These are phyloP conservation scores for Stegodyphus mimosarum DNA, from an alignment of 1,140 invertebrate species.

Conservation along the genomic window DNA sequence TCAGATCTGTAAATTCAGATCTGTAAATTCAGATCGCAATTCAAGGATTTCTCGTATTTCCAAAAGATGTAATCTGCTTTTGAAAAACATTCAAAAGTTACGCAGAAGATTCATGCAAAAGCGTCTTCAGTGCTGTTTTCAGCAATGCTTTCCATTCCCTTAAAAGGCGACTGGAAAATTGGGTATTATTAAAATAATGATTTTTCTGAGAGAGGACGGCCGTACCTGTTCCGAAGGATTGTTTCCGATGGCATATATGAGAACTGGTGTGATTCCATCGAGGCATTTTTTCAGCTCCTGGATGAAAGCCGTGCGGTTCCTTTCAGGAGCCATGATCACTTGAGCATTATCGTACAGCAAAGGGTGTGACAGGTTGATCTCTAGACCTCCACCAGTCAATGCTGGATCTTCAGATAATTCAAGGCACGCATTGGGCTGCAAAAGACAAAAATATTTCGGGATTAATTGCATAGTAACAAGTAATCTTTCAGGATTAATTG, in stretches of 20 bases:
- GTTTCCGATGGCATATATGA: slow-evolving; percentile 74
- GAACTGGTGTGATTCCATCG: slow-evolving; percentile 74
- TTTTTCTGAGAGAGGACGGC: no score
- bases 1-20: no score
- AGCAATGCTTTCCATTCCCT: no score
- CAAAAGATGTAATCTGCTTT: no score
- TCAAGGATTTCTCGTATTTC: no score
- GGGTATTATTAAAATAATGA: no score
- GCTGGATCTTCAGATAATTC: slow-evolving; percentile 27
- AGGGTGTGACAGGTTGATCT: slow-evolving; percentile 79
- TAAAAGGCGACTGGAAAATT: no score
- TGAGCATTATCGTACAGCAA: slow-evolving; percentile 79
- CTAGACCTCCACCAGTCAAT: slow-evolving; percentile 68
- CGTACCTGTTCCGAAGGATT: slow-evolving; percentile 35
- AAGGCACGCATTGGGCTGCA: background rate
- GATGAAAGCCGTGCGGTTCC: slow-evolving; percentile 62
- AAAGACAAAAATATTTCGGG: background rate
- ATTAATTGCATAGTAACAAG: background rate
- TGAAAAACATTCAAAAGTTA: no score
- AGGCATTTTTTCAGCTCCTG: slow-evolving; percentile 58
- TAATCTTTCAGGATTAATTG: background rate
- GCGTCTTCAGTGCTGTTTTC: no score
- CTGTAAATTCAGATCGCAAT: no score
- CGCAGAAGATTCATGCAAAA: no score
- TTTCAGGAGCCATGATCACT: slow-evolving; percentile 76